Evolutionary conservation across 2,797 vertebrate genomes (phyloP), one percentile per base, ranked within the genome.

Genomic region (Parambassis ranga): DNA sequence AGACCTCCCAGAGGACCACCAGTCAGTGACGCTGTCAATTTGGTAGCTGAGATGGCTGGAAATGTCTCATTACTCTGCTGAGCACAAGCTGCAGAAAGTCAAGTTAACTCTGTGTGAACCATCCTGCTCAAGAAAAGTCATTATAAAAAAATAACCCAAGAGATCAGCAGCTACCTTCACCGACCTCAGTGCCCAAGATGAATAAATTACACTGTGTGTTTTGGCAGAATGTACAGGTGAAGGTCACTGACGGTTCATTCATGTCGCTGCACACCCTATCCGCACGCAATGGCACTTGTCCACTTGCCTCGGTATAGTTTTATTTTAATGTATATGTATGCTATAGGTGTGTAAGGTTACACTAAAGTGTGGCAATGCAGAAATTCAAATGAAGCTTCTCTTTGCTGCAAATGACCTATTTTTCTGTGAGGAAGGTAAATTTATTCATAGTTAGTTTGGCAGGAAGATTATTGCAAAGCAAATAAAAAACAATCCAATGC

Each of bases 1-100:
- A 88, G 85, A 74, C 64, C 57, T 88, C 86, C 86, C 84, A 27
- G 74, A 10, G 67, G 88, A 83, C 61, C 43, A 15, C 28, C 71
- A 61, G 77, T 74, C 81, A 68, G 86, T 74, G 82, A 85, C 44
- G 70, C 83, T 84, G 87, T 90, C 87, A 87, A 35, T 72, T 85
- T 73, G 53, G 51, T 22, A 10, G 69, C 79, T 23, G 74, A 79
- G 71, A 71, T 56, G 62, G 71, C 66, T 73, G 63, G 70, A 86
- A 84, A 88, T 72, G 74, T 87, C 87, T 90, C 87, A 86, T 89
- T 89, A 89, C 75, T 66, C 75, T 41, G 76, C 64, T 39, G 69
- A 77, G 73, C 55, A 44, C 42, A 48, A 55, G 71, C 66, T 65
- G 77, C 56, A 50, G 62, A 67, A 77, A 43, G 61, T 47, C 43